Conservation (phyloP, 2,888 invertebrate genomes). For the Trichopoda pennipes region DNA sequence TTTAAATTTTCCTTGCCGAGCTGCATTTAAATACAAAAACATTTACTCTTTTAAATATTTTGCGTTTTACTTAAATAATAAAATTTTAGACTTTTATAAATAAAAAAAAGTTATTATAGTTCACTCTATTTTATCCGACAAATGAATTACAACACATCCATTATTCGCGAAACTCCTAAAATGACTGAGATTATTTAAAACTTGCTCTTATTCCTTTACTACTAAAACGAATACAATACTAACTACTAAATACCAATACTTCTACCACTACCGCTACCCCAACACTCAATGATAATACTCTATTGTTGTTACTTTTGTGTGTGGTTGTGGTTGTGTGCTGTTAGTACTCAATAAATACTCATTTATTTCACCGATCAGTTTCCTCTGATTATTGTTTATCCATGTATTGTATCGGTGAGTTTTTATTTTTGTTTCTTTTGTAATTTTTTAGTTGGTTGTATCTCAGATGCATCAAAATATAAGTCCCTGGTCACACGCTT, state of each 20-base stretch:
- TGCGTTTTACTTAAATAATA: constrained; percentile 40
- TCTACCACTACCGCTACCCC: neutral
- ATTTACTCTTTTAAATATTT: constrained; percentile 26
- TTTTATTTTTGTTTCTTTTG: neutral
- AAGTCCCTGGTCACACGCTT: too few species aligned
- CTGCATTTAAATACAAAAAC: neutral
- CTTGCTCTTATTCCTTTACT: constrained; percentile 37
- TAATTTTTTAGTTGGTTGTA: constrained; percentile 40
- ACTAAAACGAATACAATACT: constrained; percentile 19
- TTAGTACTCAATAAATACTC: constrained; percentile 13
- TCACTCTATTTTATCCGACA: constrained; percentile 40
- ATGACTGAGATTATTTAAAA: constrained; percentile 67
- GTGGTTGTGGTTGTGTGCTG: constrained; percentile 1
- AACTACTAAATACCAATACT: neutral
- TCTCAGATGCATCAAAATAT: constrained; percentile 39
- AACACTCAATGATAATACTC: constrained; percentile 15
- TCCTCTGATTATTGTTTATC: constrained; percentile 41
- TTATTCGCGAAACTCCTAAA: constrained; percentile 66
- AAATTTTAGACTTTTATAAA: constrained; percentile 23
- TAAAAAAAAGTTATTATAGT: neutral
- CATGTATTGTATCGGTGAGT: constrained; percentile 26
- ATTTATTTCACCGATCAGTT: constrained; percentile 22
- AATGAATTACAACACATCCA: constrained; percentile 53
- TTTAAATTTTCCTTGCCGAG: constrained; percentile 23
- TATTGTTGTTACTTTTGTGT: constrained; percentile 6